Evolutionary conservation across 2,797 vertebrate species (phyloP), one percentile per base, ranked within the genome.

Genomic region (Sebastes taczanowskii): DNA sequence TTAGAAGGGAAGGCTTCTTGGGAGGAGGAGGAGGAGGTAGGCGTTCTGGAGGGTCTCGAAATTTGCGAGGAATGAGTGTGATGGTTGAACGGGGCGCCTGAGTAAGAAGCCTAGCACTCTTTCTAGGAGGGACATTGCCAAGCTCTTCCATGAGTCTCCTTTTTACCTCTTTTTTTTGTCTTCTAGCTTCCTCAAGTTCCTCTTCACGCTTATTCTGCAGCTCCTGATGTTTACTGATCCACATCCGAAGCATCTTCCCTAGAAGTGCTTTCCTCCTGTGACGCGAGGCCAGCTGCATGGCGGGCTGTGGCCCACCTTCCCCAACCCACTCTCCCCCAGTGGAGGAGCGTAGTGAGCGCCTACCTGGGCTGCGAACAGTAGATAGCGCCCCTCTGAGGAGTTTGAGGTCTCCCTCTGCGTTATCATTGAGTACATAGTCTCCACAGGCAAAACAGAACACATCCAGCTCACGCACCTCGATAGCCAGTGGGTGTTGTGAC

Each of bases 391-490:
- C 98, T 71, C 98, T 94, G 79, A 99, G 96, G 92, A 99, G 96
- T 89, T 98, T 98, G 83, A 99, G 94, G 92, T 99, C 99, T 1
- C 99, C 99, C 89, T 99, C 98, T 0, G 97, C 97, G 62, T 99
- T 99, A 90, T 99, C 98, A 16, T 99, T 99, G 77, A 99, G 96
- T 64, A 98, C 98, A 25, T 98, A 99, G 90, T 99, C 98, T 84
- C 98, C 96, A 80, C 98, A 99, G 82, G 97, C 96, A 72, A 99
- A 99, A 82, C 98, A 99, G 90, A 99, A 99, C 79, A 99, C 98
- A 18, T 99, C 97, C 80, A 99, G 95, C 81, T 99, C 98, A 9
- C 97, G 96, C 71, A 99, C 97, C 74, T 99, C 99, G 98, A 99
- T 99, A 38, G 98, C 98, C 89, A 99, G 79, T 0, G 98, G 97